A percentile compares a stretch with the other conserved stretches of the same genome.
Conservation (phyloP, 2,113 vertebrate genomes). For the Scatophagus argus region DNA sequence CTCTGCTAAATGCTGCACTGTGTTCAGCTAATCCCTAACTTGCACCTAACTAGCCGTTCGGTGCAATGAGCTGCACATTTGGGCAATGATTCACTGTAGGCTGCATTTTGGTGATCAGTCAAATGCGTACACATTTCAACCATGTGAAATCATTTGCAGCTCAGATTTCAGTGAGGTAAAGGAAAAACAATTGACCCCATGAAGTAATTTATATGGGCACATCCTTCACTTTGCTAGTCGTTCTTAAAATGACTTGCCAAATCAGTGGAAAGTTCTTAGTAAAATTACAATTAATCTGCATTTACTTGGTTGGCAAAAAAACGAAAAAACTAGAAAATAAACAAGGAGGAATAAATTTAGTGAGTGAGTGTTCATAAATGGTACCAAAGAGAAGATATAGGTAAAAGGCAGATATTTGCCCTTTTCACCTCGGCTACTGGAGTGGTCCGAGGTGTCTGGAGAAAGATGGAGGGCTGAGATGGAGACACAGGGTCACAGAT, state of each 20-base stretch:
- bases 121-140: no score
- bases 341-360: neutral
- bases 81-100: no score
- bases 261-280: neutral
- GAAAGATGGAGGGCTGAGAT: slow-evolving; percentile 16
- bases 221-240: neutral
- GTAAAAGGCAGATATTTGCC: neutral
- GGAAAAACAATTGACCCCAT: no score
- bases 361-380: neutral
- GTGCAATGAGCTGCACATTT: no score
- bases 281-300: neutral
- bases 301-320: neutral
- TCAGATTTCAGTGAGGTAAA: no score
- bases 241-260: neutral
- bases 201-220: no score
- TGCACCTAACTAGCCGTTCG: no score
- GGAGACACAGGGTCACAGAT: slow-evolving; percentile 41
- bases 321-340: neutral
- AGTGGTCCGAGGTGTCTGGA: slow-evolving; percentile 10
- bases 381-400: neutral
- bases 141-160: no score
- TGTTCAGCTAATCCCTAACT: no score
- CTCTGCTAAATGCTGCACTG: no score
- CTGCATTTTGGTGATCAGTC: no score
- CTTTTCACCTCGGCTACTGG: slow-evolving; percentile 2